These are phyloP conservation scores for Acomys russatus DNA, from an alignment of 2,797 vertebrate species.

Conservation along the genomic window DNA sequence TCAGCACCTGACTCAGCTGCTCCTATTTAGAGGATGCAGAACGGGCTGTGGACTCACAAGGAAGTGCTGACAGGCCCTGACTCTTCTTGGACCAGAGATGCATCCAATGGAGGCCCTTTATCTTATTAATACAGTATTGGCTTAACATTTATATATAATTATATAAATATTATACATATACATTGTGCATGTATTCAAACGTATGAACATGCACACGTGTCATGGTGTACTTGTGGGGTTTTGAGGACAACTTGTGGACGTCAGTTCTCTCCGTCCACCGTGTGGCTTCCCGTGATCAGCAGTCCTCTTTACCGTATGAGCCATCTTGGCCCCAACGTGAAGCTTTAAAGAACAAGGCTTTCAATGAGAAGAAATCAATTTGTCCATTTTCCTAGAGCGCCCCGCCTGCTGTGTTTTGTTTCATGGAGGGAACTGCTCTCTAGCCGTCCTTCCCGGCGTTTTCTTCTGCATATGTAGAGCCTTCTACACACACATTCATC, in stretches of 20 bases:
- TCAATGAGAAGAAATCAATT: not conserved
- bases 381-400: not conserved
- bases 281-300: not conserved
- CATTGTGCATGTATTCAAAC: not conserved
- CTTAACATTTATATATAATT: not conserved
- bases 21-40: constrained; percentile 26
- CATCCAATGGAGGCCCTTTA: too few species aligned
- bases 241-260: not conserved
- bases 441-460: not conserved
- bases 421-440: not conserved
- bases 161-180: not conserved
- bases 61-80: not conserved
- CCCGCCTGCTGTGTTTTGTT: not conserved
- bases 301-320: not conserved
- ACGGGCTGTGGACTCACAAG: rapidly evolving
- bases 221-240: not conserved
- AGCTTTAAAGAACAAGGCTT: not conserved
- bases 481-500: not conserved
- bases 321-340: not conserved
- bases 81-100: rapidly evolving
- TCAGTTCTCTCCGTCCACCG: not conserved
- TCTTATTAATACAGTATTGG: not conserved
- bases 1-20: not conserved
- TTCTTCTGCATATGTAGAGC: not conserved
- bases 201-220: not conserved